These are phyloP conservation scores for Anoncus sp. DNA, from an alignment of 2,888 invertebrate species.

Conservation along the genomic window DNA sequence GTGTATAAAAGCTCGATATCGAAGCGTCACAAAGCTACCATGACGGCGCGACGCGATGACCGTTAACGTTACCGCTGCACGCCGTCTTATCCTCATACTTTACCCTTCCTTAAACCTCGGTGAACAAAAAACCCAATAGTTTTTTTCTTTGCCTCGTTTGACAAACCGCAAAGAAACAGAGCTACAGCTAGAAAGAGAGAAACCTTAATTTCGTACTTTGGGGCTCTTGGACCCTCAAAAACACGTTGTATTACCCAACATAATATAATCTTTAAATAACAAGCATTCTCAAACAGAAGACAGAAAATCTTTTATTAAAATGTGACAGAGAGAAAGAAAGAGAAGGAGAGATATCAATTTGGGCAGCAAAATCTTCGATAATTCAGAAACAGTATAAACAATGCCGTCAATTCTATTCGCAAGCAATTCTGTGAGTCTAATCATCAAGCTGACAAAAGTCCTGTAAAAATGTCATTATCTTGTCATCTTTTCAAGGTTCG, in stretches of 20 bases:
- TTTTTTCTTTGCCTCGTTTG: constrained; percentile 32
- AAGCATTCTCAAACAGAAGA: neutral
- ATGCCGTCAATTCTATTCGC: too few relatives aligned
- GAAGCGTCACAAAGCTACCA: constrained; percentile 55
- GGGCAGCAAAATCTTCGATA: too few relatives aligned
- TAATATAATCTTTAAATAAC: neutral
- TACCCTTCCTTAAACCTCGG: neutral
- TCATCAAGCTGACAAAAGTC: too few relatives aligned
- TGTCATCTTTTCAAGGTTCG: neutral
- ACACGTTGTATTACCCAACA: too few relatives aligned
- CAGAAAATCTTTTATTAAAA: neutral
- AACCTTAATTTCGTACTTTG: neutral
- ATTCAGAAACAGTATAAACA: too few relatives aligned
- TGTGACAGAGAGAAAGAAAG: neutral
- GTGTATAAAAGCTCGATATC: constrained; percentile 46
- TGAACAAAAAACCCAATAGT: neutral
- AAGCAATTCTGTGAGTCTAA: too few relatives aligned
- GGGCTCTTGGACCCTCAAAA: neutral
- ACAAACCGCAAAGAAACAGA: neutral
- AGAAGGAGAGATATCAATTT: neutral
- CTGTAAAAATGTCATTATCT: too few relatives aligned
- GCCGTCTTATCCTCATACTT: neutral
- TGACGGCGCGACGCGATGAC: constrained; percentile 18
- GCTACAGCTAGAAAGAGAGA: neutral
- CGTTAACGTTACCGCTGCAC: constrained; percentile 38